Base-by-base conservation (phyloP, 2,797 vertebrate genomes). In the Tinamus major region DNA sequence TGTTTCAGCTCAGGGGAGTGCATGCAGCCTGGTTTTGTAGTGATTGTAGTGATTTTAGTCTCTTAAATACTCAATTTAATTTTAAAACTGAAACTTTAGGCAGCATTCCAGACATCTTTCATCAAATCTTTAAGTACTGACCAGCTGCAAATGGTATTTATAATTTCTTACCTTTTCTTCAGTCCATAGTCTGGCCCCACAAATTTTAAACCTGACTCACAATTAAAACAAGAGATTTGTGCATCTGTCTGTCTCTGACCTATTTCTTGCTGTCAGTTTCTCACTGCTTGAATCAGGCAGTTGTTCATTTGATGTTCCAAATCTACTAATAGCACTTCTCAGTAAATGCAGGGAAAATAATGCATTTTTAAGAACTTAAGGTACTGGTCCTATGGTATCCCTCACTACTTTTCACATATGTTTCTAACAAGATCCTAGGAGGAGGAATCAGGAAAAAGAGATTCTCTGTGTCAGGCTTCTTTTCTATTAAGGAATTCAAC, bases 371-470 rank as follows among this genome's bases (percentile, higher is more conserved):
- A 79, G 82, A 64, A 4, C 3, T 61, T 48, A n/a, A 0, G 1
- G 8, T 77, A 12, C 16, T 46, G 26, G 26, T 67, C 5, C 69
- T 59, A 62, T 1, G 2, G 33, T n/a, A 20, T 42, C 21, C 71
- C 41, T 80, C 8, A 4, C 24, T 72, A 29, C 24, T 13, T 86
- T 86, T 81, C 31, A 37, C 7, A 35, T 5, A 2, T 76, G 62
- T 62, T 69, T 84, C 16, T 65, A 48, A 61, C 9, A 67, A 65
- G 10, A 79, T 20, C 59, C 2, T 2, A 33, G 63, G 76, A 87
- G 13, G 13, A 74, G n/a, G 31, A 92, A 37, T 56, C 48, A 89
- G 65, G 41, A 87, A 82, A 90, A 79, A 23, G 3, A 94, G 65
- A 62, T 59, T 53, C 41, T 80, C 48, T 53, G 31, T 44, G 74